Evolutionary conservation across 2,797 vertebrate genomes (phyloP).

Genomic region (Spinibarbus caldwelli): DNA sequence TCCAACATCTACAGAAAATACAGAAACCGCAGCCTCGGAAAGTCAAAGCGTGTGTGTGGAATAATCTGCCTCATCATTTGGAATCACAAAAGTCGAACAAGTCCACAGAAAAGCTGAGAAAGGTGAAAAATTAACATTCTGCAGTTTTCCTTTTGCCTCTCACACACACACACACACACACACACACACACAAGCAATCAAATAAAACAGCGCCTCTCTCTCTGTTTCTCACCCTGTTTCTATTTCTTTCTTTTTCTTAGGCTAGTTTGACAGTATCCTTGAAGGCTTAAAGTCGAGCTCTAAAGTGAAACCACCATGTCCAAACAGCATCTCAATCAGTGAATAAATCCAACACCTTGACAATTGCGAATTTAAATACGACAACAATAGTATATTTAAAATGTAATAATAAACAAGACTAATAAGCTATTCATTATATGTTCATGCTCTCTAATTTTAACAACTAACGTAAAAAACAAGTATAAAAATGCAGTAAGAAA

Average conservation of each 20-base stretch:
- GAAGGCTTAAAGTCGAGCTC: background rate
- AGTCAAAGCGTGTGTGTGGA: background rate
- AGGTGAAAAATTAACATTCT: background rate
- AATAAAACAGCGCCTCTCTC: background rate
- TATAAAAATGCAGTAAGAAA: too few relatives aligned
- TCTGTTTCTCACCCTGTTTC: background rate
- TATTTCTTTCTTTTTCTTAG: background rate
- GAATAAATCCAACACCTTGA: background rate
- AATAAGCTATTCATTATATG: background rate
- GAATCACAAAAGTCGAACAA: background rate
- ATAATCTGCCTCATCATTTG: constrained; percentile 19
- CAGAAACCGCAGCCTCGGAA: constrained; percentile 6
- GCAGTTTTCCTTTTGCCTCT: constrained; percentile 42
- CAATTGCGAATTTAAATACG: background rate
- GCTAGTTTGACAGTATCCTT: background rate
- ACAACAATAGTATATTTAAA: background rate
- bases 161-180: background rate
- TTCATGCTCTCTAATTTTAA: background rate
- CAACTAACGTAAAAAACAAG: background rate
- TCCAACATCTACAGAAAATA: constrained; percentile 21
- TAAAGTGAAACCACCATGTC: background rate
- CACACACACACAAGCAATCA: background rate
- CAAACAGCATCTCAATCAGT: background rate
- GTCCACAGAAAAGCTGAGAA: constrained; percentile 6
- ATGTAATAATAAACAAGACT: background rate